Evolutionary conservation across 2,888 invertebrate species (phyloP).

Genomic region (Nemurella pictetii): DNA sequence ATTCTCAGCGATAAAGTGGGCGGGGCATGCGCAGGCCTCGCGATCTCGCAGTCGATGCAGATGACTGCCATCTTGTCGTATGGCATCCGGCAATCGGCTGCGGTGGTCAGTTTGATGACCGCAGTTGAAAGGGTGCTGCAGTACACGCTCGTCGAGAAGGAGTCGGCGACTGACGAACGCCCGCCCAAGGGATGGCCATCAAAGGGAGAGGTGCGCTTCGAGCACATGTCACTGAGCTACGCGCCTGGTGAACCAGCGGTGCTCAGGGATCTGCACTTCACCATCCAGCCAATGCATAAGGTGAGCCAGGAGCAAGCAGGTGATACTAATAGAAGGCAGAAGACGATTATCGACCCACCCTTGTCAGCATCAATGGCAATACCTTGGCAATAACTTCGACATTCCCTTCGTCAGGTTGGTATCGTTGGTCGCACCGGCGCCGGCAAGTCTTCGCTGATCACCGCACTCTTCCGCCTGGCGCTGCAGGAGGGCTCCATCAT

Average conservation of each 20-base stretch:
- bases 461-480: too few species aligned
- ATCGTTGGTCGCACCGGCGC: too few species aligned
- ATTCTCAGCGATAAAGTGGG: constrained; percentile 58
- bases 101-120: constrained; percentile 76
- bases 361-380: too few species aligned
- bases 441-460: too few species aligned
- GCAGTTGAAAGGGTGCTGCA: constrained; percentile 81
- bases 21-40: constrained; percentile 72
- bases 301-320: constrained; percentile 53
- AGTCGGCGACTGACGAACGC: constrained; percentile 53
- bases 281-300: constrained; percentile 70
- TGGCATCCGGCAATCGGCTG: constrained; percentile 78
- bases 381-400: too few species aligned
- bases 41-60: constrained; percentile 71
- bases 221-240: constrained; percentile 66
- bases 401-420: too few species aligned
- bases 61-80: constrained; percentile 81
- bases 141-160: constrained; percentile 73
- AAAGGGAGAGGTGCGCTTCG: constrained; percentile 65
- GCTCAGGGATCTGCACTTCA: constrained; percentile 70
- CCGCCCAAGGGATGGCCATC: constrained; percentile 64
- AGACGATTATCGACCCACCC: too few species aligned
- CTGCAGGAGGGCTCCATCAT: too few species aligned
- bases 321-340: too few species aligned
- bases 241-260: constrained; percentile 65